Evolutionary conservation across 2,888 invertebrate species (phyloP).

Genomic region (Epirrhoe alternata): DNA sequence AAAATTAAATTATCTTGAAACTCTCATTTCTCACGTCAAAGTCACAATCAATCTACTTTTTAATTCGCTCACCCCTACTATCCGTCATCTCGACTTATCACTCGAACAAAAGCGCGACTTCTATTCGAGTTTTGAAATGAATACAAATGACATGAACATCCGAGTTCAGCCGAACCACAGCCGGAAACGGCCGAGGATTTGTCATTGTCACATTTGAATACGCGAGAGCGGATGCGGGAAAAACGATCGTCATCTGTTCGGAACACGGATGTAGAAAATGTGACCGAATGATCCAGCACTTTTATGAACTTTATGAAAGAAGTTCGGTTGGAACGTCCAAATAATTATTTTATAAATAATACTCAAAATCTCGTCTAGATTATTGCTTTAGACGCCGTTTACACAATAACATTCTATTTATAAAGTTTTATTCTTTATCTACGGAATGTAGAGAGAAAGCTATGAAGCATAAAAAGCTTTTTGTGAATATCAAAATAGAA

Average conservation of each 20-base stretch:
- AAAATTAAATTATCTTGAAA: constrained; percentile 27
- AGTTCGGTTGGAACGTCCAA: too few relatives aligned
- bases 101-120: constrained; percentile 60
- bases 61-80: constrained; percentile 60
- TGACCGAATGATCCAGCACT: constrained; percentile 8
- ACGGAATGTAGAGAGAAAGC: too few relatives aligned
- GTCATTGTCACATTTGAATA: constrained; percentile 84
- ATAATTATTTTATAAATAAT: too few relatives aligned
- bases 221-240: constrained; percentile 75
- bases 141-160: constrained; percentile 81
- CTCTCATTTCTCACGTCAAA: constrained; percentile 29
- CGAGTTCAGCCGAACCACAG: constrained; percentile 69
- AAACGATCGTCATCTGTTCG: constrained; percentile 80
- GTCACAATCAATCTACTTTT: constrained; percentile 48
- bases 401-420: too few relatives aligned
- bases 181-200: constrained; percentile 79
- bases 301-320: too few relatives aligned
- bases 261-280: constrained; percentile 40
- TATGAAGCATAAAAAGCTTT: too few relatives aligned
- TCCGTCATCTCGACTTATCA: constrained; percentile 62
- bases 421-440: too few relatives aligned
- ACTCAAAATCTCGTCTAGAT: too few relatives aligned
- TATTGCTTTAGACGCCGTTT: too few relatives aligned
- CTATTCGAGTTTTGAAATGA: constrained; percentile 67
- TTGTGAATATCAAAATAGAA: too few relatives aligned